Evolutionary conservation across 1,140 invertebrate species (phyloP).

Genomic region (Araneus ventricosus): DNA sequence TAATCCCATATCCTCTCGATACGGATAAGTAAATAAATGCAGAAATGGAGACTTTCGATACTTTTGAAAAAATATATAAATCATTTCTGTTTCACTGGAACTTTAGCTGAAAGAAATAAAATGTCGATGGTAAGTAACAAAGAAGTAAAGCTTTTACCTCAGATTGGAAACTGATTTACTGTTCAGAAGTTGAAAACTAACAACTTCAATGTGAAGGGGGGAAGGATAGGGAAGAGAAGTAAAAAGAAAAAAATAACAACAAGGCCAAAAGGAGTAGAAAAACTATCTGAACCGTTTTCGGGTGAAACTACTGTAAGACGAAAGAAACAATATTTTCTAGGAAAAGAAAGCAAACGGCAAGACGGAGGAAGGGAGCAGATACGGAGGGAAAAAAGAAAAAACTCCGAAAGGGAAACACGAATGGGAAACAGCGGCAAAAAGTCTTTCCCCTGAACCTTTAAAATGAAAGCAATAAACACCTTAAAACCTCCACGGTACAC

Average conservation of each 20-base stretch:
- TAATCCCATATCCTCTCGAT: too few relatives aligned
- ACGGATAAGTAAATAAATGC: too few relatives aligned
- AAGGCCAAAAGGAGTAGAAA: background rate
- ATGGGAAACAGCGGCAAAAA: background rate
- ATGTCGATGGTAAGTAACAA: background rate
- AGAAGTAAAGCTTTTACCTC: slow-evolving; percentile 44
- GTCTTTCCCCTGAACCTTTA: background rate
- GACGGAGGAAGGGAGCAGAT: background rate
- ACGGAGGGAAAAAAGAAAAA: background rate
- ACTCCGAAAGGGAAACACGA: background rate
- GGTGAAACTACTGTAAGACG: background rate
- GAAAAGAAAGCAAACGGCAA: background rate
- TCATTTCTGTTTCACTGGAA: background rate
- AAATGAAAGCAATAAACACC: slow-evolving; percentile 47
- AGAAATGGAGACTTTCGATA: background rate
- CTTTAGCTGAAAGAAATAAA: background rate
- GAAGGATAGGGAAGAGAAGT: background rate
- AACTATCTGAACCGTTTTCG: background rate
- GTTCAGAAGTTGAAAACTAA: slow-evolving; percentile 1
- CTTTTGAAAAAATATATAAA: background rate
- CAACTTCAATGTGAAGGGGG: background rate
- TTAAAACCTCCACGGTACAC: background rate
- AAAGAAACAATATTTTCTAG: background rate
- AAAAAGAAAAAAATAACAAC: background rate
- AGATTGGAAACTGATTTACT: slow-evolving; percentile 56